Conservation (phyloP, 2,888 invertebrate species). For the Coleophora flavipennella region DNA sequence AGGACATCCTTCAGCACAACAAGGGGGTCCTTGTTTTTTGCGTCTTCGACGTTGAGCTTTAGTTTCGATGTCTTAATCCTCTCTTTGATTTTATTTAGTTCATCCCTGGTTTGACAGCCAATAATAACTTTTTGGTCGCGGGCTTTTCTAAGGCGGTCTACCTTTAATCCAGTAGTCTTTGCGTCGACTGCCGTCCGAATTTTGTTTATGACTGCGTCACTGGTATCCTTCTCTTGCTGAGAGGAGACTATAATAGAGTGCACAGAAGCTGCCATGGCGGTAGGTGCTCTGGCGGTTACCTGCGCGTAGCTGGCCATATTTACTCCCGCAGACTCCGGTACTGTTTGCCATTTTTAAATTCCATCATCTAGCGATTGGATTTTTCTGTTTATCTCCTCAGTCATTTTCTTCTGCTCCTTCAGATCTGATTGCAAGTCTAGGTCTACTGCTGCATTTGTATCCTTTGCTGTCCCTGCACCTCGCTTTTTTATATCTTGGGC, state of each 20-base stretch:
- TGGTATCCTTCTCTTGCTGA: not conserved
- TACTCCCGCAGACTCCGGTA: no score
- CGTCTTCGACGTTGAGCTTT: not conserved
- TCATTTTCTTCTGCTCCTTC: no score
- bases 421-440: no score
- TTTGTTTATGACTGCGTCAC: not conserved
- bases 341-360: no score
- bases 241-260: not conserved
- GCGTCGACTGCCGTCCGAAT: not conserved
- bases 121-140: constrained; percentile 9
- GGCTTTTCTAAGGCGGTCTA: constrained; percentile 11
- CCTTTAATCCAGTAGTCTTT: constrained; percentile 4
- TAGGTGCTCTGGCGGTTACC: no score
- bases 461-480: no score
- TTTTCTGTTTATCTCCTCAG: no score
- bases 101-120: constrained; percentile 6
- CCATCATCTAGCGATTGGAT: no score
- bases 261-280: no score
- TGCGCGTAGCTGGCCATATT: no score
- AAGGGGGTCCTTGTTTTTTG: constrained; percentile 9
- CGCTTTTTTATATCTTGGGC: no score
- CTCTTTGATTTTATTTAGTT: not conserved
- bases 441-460: no score
- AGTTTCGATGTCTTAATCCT: not conserved
- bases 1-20: constrained; percentile 4